Evolutionary conservation across 2,113 vertebrate species (phyloP), one percentile per base, ranked within the genome.

Genomic region (Pitta sordida): DNA sequence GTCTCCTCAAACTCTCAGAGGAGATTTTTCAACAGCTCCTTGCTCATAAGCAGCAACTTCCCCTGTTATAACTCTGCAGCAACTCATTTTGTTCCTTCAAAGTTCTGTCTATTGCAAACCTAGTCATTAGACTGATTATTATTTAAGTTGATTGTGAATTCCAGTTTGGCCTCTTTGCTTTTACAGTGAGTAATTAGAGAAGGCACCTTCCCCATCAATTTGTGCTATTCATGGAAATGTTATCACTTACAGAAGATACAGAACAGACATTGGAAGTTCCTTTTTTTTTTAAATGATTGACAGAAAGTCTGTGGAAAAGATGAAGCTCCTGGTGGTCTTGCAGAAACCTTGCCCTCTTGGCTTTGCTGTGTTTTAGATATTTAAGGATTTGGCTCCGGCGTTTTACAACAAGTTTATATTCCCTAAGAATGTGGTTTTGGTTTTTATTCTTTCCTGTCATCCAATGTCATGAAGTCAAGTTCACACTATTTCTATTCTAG

Each of bases 121-220:
- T 30, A 82, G 77, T 91, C 58, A 82, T 79, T 92, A 84, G 70
- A 43, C 44, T 0, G 1, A 53, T 79, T 83, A 91, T 73, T 83
- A 78, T 95, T 94, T 64, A 89, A 86, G 69, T 53, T 89, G 70
- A 91, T 90, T 39, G 39, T 69, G 43, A 87, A 39, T 84, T 92
- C 65, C 52, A 36, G 21, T 89, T 93, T 78, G 74, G 65, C 58
- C 58, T 76, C 34, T 44, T 39, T 79, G 58, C 62, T 91, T 86
- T 84, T 65, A 36, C 85, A 76, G 65, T 58, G 37, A 63, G 30
- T 79, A 70, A 91, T 90, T 91, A 85, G 65, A 73, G 56, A 62
- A 87, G 55, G 70, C 71, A 30, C 86, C 82, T 93, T 79, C 65
- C 44, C 39, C 5, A 27, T 71, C 41, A 70, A 13, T 88, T 85